Conservation (phyloP, 2,113 vertebrate species). For the Murina feae region DNA sequence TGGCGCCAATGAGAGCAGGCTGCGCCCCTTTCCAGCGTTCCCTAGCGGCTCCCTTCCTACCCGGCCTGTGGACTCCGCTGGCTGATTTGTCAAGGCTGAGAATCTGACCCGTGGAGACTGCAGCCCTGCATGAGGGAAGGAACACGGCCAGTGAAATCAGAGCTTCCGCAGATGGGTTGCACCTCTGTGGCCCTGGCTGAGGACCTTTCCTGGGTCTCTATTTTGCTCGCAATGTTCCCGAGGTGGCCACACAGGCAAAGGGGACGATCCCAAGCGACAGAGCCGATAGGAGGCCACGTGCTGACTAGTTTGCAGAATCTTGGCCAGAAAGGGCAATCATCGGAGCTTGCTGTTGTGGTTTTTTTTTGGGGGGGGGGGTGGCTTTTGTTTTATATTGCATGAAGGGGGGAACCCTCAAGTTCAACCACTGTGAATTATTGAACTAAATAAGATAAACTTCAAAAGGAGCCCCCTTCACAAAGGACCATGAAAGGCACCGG, state of each 20-base stretch:
- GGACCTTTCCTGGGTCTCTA: background rate
- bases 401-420: background rate
- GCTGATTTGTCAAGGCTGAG: background rate
- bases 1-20: background rate
- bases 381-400: constrained; percentile 13
- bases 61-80: background rate
- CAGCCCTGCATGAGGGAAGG: background rate
- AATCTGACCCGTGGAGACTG: background rate
- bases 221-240: background rate
- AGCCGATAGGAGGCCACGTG: background rate
- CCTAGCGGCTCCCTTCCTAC: background rate
- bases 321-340: background rate
- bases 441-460: constrained; percentile 41
- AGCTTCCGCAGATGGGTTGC: background rate
- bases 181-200: background rate
- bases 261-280: background rate
- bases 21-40: background rate
- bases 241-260: background rate
- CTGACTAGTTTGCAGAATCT: background rate
- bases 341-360: background rate
- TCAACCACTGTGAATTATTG: background rate
- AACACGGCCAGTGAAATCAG: background rate
- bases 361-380: background rate
- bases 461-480: background rate
- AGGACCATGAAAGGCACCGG: background rate